Evolutionary conservation across 2,888 invertebrate genomes (phyloP), one percentile per base, ranked within the genome.

Genomic region (Aproaerema taeniolella): DNA sequence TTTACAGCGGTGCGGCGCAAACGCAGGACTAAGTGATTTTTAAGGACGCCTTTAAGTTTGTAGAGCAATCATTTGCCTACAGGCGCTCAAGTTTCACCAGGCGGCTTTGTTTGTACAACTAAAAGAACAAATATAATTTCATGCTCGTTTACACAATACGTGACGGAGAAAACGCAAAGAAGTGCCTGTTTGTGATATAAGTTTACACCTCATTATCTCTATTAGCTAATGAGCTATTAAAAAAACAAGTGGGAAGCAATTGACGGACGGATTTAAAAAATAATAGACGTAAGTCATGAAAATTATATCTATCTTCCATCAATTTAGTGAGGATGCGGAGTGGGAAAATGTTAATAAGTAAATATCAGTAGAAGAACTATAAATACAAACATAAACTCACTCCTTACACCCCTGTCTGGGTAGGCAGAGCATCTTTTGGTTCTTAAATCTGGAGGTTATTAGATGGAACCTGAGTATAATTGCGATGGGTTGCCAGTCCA

Each of bases 121-220:
- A 70, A 68, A 70, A 69, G 61, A 61, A 55, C 59, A 75, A 68
- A 71, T 46, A 66, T 40, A 53, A 61, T 59, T 60, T 61, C 49
- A 58, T 60, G 57, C 56, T 44, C 42, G 55, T 52, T 61, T 60
- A 53, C 55, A 58, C 42, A 52, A 49, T 52, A 57, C 54, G 58
- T 57, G 63, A 58, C 50, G 50, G 53, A 54, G 63, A 58, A 62
- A 67, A 61, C 44, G 51, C 45, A 47, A 56, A 58, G 58, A 62
- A 59, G 64, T 64, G 61, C 69, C 52, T 55, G 56, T 65, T 61
- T 58, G 61, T 51, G 42, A 55, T 58, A 61, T 60, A 58, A 44
- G 53, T 67, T 62, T 61, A 58, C 59, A 60, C 58, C 55, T 65
- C 52, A 65, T 68, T 70, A 67, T 64, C 61, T 70, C 44, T 45